Conservation (phyloP, 2,113 vertebrate genomes). For the Potamarius usumacintae region DNA sequence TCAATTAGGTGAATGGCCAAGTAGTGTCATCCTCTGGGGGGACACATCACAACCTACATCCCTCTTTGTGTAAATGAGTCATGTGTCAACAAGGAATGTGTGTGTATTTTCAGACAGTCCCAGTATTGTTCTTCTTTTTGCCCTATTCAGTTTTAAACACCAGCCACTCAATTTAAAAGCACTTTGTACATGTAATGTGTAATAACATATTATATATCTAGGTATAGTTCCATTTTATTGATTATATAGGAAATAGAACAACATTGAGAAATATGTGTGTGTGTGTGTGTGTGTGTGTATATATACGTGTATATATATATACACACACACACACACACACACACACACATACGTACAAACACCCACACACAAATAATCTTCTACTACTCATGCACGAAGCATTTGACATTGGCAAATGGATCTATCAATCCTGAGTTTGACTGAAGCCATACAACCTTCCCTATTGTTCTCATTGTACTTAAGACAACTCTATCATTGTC, state of each 20-base stretch:
- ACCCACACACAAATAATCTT: slow-evolving; percentile 60
- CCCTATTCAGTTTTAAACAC: slow-evolving; percentile 55
- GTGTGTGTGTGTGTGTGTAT: too few species aligned
- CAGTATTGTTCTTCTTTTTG: neutral
- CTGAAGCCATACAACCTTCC: slow-evolving; percentile 20
- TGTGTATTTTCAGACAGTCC: neutral
- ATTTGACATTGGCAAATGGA: slow-evolving; percentile 56
- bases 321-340: slow-evolving; percentile 67
- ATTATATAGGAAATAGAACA: slow-evolving; percentile 77
- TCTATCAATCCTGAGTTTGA: slow-evolving; percentile 52
- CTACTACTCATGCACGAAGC: slow-evolving; percentile 57
- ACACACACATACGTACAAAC: too few species aligned
- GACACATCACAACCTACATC: neutral
- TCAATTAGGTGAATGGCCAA: neutral
- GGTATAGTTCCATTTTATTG: slow-evolving; percentile 73
- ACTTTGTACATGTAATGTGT: slow-evolving; percentile 10
- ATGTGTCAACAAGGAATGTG: neutral
- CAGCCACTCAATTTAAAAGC: neutral
- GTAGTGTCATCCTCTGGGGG: neutral
- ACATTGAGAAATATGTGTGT: slow-evolving; percentile 64
- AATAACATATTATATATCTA: neutral
- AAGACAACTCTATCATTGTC: slow-evolving; percentile 21
- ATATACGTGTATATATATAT: neutral
- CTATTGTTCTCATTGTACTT: slow-evolving; percentile 37
- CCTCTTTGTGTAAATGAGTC: neutral